Base-by-base conservation (phyloP, 2,888 invertebrate species). In the Oscheius sp. region DNA sequence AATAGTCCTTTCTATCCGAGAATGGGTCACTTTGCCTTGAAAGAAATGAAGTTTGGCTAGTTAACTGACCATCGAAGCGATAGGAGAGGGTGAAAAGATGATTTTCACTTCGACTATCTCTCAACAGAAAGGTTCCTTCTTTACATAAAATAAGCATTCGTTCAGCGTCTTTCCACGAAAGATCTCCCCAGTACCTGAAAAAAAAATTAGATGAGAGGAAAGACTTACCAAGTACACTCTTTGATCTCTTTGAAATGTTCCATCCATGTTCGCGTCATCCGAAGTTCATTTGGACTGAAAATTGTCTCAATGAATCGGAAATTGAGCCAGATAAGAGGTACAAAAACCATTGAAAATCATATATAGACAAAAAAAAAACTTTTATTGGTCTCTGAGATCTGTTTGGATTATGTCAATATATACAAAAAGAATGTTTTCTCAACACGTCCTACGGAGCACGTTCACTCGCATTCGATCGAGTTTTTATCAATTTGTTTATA, bases 161-260 rank as follows among this genome's bases (percentile, higher is more conserved):
- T 85, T 92, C 92, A 0, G 92, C 92, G 85, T 92, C 91, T 38
- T 89, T 89, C 74, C 91, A 89, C 0, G 91, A 90, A 76, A 92
- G 90, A 61, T 92, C 91, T 17, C 92, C 93, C 92, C 92, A 93
- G 86, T 93, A 93, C 92, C 92, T 92, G 45, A 90, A 91, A 84
- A 89, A 83, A 61, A 32, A 14, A 12, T 2, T 14, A 22, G 33
- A 33, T 17, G 24, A 44, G 56, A 44, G 33, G 24, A 36, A 30
- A 2, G 17, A 38, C 65, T n/a, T n/a, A 67, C 67, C 67, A 67
- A 9, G 57, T 6, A 57, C 67, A 67, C 12, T n/a, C 49, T 28
- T 57, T 57, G 32, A 67, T 51, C 26, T 56, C 67, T 26, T 28
- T 30, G 47, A 67, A 38, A 14, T 47, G 44, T 14, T 47, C 47